These are phyloP conservation scores for Girardia tigrina DNA, from an alignment of 2,888 invertebrate species.

Conservation along the genomic window DNA sequence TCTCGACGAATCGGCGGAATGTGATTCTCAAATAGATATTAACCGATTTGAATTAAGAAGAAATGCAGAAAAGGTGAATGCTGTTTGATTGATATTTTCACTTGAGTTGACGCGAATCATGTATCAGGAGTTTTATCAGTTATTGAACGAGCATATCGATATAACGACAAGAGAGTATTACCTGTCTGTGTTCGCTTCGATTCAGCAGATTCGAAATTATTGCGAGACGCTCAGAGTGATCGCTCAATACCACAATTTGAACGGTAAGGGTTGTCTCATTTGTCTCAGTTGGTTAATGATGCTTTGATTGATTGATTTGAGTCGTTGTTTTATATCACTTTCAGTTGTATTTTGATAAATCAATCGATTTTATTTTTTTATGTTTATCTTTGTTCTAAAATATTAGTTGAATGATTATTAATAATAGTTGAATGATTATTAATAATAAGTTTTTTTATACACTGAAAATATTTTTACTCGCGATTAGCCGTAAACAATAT, in stretches of 20 bases:
- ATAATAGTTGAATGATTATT: no score
- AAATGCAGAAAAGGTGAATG: constrained; percentile 3
- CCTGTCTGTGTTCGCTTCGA: not conserved
- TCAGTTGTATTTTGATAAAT: no score
- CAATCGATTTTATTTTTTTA: no score
- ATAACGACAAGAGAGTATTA: not conserved
- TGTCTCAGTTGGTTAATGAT: no score
- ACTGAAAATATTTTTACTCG: no score
- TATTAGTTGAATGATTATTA: no score
- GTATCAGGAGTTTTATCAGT: constrained; percentile 3
- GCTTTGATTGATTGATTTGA: no score
- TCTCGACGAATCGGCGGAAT: not conserved
- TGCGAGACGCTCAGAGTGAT: not conserved
- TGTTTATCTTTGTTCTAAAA: no score
- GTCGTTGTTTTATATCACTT: no score
- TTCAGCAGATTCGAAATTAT: constrained; percentile 15
- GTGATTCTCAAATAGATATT: not conserved
- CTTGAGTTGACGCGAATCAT: not conserved
- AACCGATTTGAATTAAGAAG: not conserved
- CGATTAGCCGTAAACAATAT: no score
- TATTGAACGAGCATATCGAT: constrained; percentile 14
- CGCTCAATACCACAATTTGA: constrained; percentile 7
- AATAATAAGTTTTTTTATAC: no score
- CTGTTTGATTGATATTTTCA: not conserved
- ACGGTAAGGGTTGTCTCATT: not conserved